Evolutionary conservation across 1,140 invertebrate genomes (phyloP).

Genomic region (Galendromus occidentalis): DNA sequence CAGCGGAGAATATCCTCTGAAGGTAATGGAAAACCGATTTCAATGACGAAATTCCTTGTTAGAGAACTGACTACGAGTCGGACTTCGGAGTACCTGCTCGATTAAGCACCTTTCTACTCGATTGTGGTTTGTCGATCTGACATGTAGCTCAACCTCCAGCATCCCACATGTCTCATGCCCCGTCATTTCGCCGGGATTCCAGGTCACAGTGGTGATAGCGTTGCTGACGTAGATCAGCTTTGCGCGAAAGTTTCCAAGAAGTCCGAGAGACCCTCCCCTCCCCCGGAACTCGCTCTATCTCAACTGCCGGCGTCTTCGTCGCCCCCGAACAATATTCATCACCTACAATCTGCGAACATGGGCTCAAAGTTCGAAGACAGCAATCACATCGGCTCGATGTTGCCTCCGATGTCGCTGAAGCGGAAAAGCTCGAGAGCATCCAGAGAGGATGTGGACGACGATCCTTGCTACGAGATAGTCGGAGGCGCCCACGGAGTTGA

Average conservation of each 20-base stretch:
- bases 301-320: not conserved
- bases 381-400: slow-evolving; percentile 4
- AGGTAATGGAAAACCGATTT: not conserved
- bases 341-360: not conserved
- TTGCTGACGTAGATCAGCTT: not conserved
- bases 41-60: too few species aligned
- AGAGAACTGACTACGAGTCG: too few species aligned
- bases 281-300: not conserved
- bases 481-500: not conserved
- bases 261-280: not conserved
- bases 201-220: slow-evolving; percentile 3
- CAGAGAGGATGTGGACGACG: not conserved
- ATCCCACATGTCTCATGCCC: too few species aligned
- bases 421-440: slow-evolving; percentile 4
- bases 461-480: slow-evolving; percentile 6
- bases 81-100: too few species aligned
- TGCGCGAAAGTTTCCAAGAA: slow-evolving; percentile 3
- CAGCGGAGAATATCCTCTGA: not conserved
- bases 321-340: not conserved
- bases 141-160: too few species aligned
- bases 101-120: too few species aligned
- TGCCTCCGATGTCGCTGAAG: slow-evolving; percentile 8
- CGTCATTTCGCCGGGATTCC: not conserved
- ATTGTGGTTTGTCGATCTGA: too few species aligned
- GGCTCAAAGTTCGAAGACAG: not conserved